Evolutionary conservation across 2,888 invertebrate species (phyloP), one percentile per base, ranked within the genome.

Genomic region (Agelastica alni): DNA sequence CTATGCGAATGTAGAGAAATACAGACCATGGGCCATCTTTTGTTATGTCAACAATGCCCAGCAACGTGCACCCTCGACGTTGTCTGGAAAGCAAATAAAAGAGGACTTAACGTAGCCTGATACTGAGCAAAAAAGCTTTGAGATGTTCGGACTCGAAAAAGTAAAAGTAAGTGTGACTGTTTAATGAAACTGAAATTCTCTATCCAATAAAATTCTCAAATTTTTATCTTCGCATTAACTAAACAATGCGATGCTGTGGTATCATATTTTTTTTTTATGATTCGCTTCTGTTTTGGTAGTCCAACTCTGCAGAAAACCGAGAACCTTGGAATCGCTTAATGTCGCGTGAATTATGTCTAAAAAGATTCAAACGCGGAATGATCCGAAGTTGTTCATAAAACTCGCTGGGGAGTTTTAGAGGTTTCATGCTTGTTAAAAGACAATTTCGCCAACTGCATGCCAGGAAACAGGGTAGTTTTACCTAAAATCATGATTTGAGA

Each of bases 341-440:
- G 57, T 57, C 47, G 44, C 48, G 57, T 53, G 48, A 57, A 57
- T 57, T 57, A 57, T 53, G 53, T 34, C 53, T 49, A 41, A 41
- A 49, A 49, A 49, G 49, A 49, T 49, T 32, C 41, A 42, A 49
- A 49, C 49, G 49, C 32, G 49, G 49, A 49, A 49, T 49, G 49
- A 49, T 49, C 49, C 42, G 49, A 49, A 30, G 31, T 32, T 42
- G 49, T 42, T 49, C 49, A 41, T 49, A 41, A 28, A 49, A 41
- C 32, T 49, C 49, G 41, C 49, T 32, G 31, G 49, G 37, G 49
- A 42, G 30, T 48, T 41, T n/a, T 48, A 41, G 41, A 48, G 48
- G 48, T 49, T 49, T 42, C 18, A 41, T 22, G 49, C 49, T 49
- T 49, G 41, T 49, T 49, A 41, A 42, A 49, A 41, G 42, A 49